Conservation (phyloP, 35 echinoderm and acorn worm genomes). For the Strongylocentrotus purpuratus region DNA sequence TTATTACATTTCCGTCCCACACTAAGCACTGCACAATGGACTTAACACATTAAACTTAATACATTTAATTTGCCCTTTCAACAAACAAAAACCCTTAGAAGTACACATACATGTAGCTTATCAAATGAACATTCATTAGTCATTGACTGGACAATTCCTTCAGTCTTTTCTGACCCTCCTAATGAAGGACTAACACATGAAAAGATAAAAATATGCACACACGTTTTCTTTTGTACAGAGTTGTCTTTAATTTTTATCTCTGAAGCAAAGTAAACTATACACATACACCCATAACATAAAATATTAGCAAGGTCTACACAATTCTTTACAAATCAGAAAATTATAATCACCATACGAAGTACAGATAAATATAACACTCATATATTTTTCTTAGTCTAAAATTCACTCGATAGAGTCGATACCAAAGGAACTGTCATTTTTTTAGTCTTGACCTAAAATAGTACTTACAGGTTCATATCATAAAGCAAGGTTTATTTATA, state of each 20-base stretch:
- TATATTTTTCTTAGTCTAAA: background rate
- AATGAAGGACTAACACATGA: no score
- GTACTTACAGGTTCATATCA: background rate
- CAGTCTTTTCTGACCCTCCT: no score
- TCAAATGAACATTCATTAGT: no score
- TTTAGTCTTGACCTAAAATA: background rate
- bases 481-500: background rate
- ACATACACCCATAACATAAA: background rate
- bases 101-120: no score
- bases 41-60: no score
- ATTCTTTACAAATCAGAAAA: background rate
- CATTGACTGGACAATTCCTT: no score
- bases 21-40: no score
- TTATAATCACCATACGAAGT: background rate
- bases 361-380: background rate
- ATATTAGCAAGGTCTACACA: background rate
- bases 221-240: background rate
- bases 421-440: background rate
- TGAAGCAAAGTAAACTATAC: slow-evolving; percentile 4
- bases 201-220: background rate
- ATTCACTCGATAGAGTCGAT: background rate
- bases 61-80: no score
- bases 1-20: no score
- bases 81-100: no score
- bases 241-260: background rate